phyloP scores from a whole-genome alignment of 2,797 vertebrate species.

The Alfaro cultratus region DNA sequence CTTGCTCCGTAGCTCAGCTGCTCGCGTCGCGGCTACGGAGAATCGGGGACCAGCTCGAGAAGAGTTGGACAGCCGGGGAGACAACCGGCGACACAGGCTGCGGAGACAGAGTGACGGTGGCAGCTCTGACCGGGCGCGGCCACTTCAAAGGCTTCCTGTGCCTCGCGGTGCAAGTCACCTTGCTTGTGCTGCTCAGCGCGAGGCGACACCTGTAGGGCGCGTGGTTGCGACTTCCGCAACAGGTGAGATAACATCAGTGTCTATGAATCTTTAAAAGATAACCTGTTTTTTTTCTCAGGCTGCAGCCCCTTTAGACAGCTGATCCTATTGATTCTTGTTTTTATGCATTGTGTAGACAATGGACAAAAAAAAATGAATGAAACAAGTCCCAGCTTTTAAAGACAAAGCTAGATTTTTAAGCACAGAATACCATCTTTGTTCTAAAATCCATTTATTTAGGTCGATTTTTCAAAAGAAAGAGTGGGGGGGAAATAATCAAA shows the following conservation, averaged over 20 bases:
- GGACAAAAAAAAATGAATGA: background rate
- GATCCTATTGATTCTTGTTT: background rate
- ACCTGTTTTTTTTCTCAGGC: background rate
- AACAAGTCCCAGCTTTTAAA: background rate
- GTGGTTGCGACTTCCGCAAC: constrained; percentile 70
- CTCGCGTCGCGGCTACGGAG: constrained; percentile 88
- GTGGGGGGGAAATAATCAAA: background rate
- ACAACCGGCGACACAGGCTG: constrained; percentile 34
- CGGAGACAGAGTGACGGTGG: constrained; percentile 53
- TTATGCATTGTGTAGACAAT: background rate
- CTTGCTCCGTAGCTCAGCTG: constrained; percentile 79
- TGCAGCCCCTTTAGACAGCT: background rate
- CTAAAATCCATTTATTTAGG: background rate
- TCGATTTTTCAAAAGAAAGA: background rate
- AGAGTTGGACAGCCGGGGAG: constrained; percentile 66
- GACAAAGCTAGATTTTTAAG: background rate
- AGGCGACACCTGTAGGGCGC: constrained; percentile 87
- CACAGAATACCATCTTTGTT: background rate
- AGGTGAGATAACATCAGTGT: constrained; percentile 68
- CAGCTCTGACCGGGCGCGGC: constrained; percentile 22
- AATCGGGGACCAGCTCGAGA: constrained; percentile 92
- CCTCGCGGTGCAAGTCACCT: constrained; percentile 84
- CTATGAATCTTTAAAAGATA: background rate
- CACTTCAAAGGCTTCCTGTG: constrained; percentile 74
- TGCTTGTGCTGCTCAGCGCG: constrained; percentile 87